Conservation (phyloP, 2,797 vertebrate genomes). For the Sphenodon punctatus region DNA sequence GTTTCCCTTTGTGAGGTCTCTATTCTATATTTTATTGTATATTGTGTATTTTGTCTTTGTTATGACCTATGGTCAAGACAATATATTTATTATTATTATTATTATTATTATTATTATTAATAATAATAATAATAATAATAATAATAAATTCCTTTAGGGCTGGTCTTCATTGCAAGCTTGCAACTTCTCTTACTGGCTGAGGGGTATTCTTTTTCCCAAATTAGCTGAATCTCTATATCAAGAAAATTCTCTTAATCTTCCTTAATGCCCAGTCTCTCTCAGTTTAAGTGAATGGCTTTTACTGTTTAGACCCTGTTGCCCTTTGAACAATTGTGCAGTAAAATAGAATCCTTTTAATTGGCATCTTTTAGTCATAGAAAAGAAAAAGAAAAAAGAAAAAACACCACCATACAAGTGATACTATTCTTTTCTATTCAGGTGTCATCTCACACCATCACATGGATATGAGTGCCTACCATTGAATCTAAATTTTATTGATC, state of each 20-base stretch:
- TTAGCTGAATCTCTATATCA: background rate
- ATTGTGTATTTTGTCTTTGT: too few species aligned
- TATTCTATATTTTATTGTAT: too few species aligned
- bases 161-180: background rate
- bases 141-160: too few species aligned
- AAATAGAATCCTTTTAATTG: background rate
- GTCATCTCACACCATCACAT: background rate
- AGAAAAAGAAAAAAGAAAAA: background rate
- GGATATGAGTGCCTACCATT: background rate
- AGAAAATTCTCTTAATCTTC: background rate
- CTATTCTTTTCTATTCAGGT: background rate
- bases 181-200: background rate
- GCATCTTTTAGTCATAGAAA: background rate
- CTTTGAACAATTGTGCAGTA: background rate
- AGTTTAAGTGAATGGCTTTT: background rate
- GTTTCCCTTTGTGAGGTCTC: too few species aligned
- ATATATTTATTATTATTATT: too few species aligned
- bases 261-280: background rate
- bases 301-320: background rate
- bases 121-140: too few species aligned
- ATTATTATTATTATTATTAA: too few species aligned
- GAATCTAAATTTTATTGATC: accelerated
- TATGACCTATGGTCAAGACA: too few species aligned
- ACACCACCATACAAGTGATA: background rate
- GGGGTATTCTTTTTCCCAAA: background rate